Evolutionary conservation across 2,797 vertebrate species (phyloP).

Genomic region (Poliocrania exsul): DNA sequence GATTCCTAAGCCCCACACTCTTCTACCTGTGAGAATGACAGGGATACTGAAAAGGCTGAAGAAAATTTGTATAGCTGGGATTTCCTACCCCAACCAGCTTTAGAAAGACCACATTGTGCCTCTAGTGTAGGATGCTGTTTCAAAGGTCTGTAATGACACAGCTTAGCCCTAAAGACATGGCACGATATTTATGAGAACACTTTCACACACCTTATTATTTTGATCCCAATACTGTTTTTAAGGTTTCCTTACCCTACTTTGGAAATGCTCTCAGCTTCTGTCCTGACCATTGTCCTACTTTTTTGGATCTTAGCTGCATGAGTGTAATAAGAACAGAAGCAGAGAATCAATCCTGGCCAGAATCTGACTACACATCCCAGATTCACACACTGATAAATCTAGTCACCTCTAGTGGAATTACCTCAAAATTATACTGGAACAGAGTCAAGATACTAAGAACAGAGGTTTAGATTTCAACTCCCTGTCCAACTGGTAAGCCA

Average conservation of each 20-base stretch:
- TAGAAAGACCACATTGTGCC: neutral
- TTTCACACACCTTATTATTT: neutral
- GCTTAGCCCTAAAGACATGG: neutral
- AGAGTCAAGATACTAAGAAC: neutral
- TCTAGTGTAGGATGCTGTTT: neutral
- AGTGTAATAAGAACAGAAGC: neutral
- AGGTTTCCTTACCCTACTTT: neutral
- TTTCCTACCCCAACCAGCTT: neutral
- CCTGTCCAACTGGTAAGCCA: neutral
- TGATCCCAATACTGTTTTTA: neutral
- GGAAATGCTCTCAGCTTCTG: neutral
- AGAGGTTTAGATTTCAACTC: neutral
- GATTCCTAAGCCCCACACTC: neutral
- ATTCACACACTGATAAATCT: neutral
- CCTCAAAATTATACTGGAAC: neutral
- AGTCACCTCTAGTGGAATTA: neutral
- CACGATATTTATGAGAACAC: neutral
- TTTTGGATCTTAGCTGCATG: neutral
- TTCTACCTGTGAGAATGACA: neutral
- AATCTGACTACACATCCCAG: neutral
- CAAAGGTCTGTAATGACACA: neutral
- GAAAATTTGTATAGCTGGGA: neutral
- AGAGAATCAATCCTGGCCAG: neutral
- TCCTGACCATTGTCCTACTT: neutral
- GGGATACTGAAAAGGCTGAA: neutral